These are phyloP conservation scores for Dicyrtomina minuta DNA, from an alignment of 2,888 invertebrate genomes.

Conservation along the genomic window DNA sequence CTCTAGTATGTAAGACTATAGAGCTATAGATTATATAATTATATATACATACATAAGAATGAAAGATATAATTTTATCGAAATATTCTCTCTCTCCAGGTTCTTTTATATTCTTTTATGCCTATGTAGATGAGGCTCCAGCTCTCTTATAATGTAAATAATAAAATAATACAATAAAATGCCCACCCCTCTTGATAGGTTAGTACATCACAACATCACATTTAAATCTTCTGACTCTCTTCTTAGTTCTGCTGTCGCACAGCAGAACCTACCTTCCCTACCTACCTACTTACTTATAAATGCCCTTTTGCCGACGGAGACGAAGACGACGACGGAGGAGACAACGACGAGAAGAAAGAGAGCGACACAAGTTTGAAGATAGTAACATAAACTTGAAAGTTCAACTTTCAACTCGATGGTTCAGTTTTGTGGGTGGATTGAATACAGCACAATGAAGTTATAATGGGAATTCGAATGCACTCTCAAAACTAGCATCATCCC, in stretches of 20 bases:
- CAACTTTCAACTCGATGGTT: slow-evolving; percentile 19
- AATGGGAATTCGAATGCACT: slow-evolving; percentile 1
- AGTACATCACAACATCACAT: slow-evolving; percentile 9
- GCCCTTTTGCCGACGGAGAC: neutral
- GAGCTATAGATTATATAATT: too few species aligned
- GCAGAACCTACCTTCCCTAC: neutral
- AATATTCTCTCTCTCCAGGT: too few species aligned
- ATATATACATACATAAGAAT: too few species aligned
- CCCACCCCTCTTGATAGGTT: slow-evolving; percentile 23
- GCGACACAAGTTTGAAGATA: slow-evolving; percentile 19
- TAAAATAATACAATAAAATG: slow-evolving; percentile 25
- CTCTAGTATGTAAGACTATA: too few species aligned
- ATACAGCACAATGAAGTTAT: slow-evolving; percentile 4
- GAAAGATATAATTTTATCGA: too few species aligned
- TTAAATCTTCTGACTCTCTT: too few species aligned
- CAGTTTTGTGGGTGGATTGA: slow-evolving; percentile 7
- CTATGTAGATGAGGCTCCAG: too few species aligned
- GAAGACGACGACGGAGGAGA: neutral
- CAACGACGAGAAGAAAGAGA: neutral
- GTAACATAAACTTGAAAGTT: slow-evolving; percentile 18
- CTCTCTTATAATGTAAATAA: slow-evolving; percentile 9
- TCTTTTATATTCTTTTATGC: too few species aligned
- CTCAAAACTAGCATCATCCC: too few species aligned
- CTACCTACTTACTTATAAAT: neutral
- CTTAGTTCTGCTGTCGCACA: too few species aligned